These are phyloP conservation scores for Vanessa atalanta DNA, from an alignment of 1,140 invertebrate species.

Conservation along the genomic window DNA sequence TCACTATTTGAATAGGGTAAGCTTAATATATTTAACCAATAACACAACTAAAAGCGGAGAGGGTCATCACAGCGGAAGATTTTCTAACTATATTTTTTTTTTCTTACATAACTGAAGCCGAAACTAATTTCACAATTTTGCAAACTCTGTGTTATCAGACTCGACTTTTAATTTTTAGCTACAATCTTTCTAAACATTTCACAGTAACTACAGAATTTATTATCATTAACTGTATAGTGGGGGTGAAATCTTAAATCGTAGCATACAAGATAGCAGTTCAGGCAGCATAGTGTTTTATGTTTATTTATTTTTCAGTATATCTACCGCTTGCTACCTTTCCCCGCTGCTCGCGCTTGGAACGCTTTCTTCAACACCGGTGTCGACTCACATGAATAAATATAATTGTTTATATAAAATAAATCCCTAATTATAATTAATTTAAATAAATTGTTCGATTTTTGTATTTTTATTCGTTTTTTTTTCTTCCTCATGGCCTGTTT, in stretches of 20 bases:
- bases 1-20: constrained; percentile 62
- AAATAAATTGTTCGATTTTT: background rate
- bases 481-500: background rate
- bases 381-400: constrained; percentile 50
- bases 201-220: too few species aligned
- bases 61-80: too few species aligned
- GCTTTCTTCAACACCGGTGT: constrained; percentile 60
- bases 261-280: too few species aligned
- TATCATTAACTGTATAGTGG: too few species aligned
- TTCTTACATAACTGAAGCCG: too few species aligned
- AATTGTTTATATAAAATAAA: background rate
- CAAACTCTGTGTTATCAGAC: too few species aligned
- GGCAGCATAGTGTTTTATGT: background rate
- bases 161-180: too few species aligned
- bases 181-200: too few species aligned
- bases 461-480: background rate
- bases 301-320: constrained; percentile 54
- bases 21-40: constrained; percentile 2
- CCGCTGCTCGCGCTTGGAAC: constrained; percentile 40
- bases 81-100: too few species aligned
- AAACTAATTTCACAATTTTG: too few species aligned
- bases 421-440: background rate
- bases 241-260: too few species aligned
- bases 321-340: constrained; percentile 50
- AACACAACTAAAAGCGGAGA: too few species aligned